Evolutionary conservation across 2,113 vertebrate genomes (phyloP), one percentile per base, ranked within the genome.

Genomic region (Tupaia chinensis): DNA sequence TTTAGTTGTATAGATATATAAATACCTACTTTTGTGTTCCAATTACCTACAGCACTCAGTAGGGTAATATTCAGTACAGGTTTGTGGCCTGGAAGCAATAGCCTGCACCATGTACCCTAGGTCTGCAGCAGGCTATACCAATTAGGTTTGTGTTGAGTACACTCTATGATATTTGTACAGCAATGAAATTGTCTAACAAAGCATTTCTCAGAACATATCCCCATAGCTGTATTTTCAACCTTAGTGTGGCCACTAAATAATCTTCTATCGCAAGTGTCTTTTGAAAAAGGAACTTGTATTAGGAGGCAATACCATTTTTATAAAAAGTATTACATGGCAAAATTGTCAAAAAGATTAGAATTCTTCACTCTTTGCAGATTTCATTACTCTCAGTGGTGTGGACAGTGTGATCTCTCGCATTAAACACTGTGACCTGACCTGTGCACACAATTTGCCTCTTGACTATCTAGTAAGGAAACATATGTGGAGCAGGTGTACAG

Each of bases 371-470:
- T 1, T 80, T 76, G 29, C 3, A 61, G 56, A 74, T 86, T 53
- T 86, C 85, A 72, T 90, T 72, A 53, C 92, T 79, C 34, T 54
- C 72, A 72, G 83, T 92, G 77, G 58, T 60, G 5, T 56, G 91
- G 63, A 79, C n/a, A 56, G 61, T 61, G 10, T 58, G 69, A 65
- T 79, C 23, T n/a, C 69, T 84, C 85, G 72, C 54, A 53, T 17
- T 74, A n/a, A 86, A 78, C 69, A 10, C 11, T 12, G 70, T n/a
- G 34, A 44, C 68, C 15, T 85, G 44, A 14, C 69, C 20, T 11
- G 22, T 77, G 61, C 7, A 66, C 13, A 77, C 25, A 79, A 16
- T 92, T 84, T 88, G 44, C 27, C 32, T 63, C 77, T 70, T 56
- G 73, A 91, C 17, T 53, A 25, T 44, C 22, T 22, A 34, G 10